Base-by-base conservation (phyloP, 2,113 vertebrate species). In the Tricholaema leucomelas region DNA sequence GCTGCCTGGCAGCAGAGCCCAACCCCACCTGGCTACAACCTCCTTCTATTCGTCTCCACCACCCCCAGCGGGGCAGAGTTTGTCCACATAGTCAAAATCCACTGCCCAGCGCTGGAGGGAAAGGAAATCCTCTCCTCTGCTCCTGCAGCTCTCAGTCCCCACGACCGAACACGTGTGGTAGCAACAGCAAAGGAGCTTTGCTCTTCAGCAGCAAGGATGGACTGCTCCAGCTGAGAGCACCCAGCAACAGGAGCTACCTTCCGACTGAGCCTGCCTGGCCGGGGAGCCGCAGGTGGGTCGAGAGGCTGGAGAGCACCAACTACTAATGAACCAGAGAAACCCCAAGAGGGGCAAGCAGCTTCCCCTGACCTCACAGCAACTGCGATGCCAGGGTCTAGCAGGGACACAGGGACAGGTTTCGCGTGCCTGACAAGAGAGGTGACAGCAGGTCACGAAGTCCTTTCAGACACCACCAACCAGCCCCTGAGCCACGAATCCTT, bases 81-180 rank as follows among this genome's bases (percentile, higher is more conserved):
- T 3, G 1, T 15, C 40, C 69, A 74, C 10, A 11, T 54, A 85
- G 21, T 27, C 50, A 21, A 44, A 67, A 38, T 2, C 31, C 1
- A 0, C 27, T 12, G 23, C 20, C 48, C 4, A 5, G 8, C 12
- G 15, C 54, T 9, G 5, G 64, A 10, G 10, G 38, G 44, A 59
- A 9, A 16, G 0, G 2, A 33, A 65, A 33, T 6, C 27, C 35
- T 56, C 38, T 11, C 2, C 1, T 0, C 20, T 15, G 18, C 58
- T 56, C 38, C 50, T 8, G 48, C 0, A 2, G 9, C 78, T 24
- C 17, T 23, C 50, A 20, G 52, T 1, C 23, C 35, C n/a, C 14
- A 0, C 1, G 2, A 15, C 5, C 31, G 24, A 28, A 14, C 5
- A 46, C 1, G 0, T 0, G 3, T 1, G 5, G 18, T 0, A 8